Percentiles rank a stretch among this genome's conserved stretches.
Evolutionary conservation across 2,888 invertebrate species (phyloP).

Genomic region (Caenorhabditis wallacei): DNA sequence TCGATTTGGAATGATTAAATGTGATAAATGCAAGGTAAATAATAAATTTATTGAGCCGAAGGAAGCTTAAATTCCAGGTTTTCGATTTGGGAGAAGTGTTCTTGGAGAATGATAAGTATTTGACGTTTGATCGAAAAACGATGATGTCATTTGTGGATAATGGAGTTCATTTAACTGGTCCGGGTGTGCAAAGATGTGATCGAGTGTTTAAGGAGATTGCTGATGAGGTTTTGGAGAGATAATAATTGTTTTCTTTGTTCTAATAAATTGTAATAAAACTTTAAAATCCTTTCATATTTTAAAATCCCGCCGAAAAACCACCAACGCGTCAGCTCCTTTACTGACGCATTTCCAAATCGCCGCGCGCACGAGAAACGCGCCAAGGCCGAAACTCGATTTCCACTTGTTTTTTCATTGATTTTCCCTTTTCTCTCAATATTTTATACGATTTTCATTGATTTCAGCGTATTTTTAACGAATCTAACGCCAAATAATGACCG

Average conservation of each 20-base stretch:
- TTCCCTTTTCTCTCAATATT: background rate
- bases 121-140: constrained; percentile 40
- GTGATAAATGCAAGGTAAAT: constrained; percentile 8
- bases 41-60: no score
- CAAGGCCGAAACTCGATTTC: background rate
- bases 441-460: background rate
- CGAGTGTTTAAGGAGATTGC: constrained; percentile 24
- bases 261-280: no score
- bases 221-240: constrained; percentile 17
- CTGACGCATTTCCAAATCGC: constrained; percentile 39
- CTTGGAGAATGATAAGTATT: constrained; percentile 30
- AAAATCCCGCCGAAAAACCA: background rate
- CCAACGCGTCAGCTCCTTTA: background rate
- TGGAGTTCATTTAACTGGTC: constrained; percentile 46
- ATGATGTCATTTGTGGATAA: constrained; percentile 55
- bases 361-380: constrained; percentile 22
- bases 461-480: background rate
- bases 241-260: no score
- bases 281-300: no score
- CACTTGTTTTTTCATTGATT: constrained; percentile 1
- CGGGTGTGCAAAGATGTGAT: constrained; percentile 39
- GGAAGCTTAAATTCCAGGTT: no score
- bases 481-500: constrained; percentile 2
- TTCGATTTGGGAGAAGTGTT: constrained; percentile 45
- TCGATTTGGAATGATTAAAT: constrained; percentile 27